Evolutionary conservation across 2,888 invertebrate species (phyloP).

Genomic region (Petrolisthes cinctipes): DNA sequence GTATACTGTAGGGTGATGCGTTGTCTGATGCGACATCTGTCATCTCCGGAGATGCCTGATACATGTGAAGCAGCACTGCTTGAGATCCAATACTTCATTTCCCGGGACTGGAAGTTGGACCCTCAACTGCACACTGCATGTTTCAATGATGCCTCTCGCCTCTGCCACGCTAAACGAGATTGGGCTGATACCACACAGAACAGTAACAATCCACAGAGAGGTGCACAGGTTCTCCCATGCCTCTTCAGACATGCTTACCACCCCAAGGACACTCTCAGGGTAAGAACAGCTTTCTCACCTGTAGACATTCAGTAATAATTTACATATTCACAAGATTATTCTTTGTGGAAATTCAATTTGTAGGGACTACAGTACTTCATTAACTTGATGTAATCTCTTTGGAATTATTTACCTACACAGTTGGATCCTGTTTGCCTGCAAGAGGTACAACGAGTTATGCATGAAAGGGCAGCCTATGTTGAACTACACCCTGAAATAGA

Average conservation of each 20-base stretch:
- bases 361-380: no score
- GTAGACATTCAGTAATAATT: not conserved
- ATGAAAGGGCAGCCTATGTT: conserved; percentile 90
- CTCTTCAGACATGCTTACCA: conserved; percentile 78
- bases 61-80: conserved; percentile 89
- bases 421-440: conserved; percentile 68
- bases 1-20: conserved; percentile 79
- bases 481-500: conserved; percentile 95
- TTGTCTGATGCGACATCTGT: conserved; percentile 91
- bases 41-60: conserved; percentile 56
- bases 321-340: no score
- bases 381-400: no score
- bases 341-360: no score
- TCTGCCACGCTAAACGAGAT: conserved; percentile 83
- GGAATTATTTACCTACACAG: conserved; percentile 16
- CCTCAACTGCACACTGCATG: conserved; percentile 90
- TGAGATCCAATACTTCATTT: conserved; percentile 97
- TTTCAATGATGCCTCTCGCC: conserved; percentile 84
- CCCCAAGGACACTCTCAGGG: conserved; percentile 67
- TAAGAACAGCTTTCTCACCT: conserved; percentile 13
- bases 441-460: conserved; percentile 92
- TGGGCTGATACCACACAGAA: conserved; percentile 79
- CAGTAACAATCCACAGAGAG: conserved; percentile 27
- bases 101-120: conserved; percentile 93
- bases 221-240: conserved; percentile 83